A percentile compares a stretch with the other conserved stretches of the same genome.
These are phyloP conservation scores for Drosophila bocki DNA, from an alignment of 1,140 invertebrate genomes.

Conservation along the genomic window DNA sequence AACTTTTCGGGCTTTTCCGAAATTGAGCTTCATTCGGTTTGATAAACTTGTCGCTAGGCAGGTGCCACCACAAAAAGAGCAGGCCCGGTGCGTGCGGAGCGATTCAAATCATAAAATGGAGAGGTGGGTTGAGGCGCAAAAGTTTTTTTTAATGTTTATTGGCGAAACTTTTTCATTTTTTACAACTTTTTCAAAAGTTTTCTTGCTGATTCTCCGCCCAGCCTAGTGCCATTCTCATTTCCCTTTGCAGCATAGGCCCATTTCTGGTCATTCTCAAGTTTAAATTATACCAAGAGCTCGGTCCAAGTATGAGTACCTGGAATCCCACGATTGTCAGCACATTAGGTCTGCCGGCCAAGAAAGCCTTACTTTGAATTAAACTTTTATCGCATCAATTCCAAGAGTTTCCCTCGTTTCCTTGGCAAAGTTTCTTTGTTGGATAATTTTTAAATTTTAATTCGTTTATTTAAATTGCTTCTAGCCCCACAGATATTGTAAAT, in stretches of 20 bases:
- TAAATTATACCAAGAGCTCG: constrained; percentile 60
- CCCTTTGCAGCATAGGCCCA: constrained; percentile 48
- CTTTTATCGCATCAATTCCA: constrained; percentile 57
- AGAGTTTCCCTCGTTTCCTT: constrained; percentile 38
- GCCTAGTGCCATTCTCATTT: background rate
- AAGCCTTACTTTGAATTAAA: constrained; percentile 45
- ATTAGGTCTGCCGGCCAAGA: constrained; percentile 55
- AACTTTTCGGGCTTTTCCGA: constrained; percentile 53
- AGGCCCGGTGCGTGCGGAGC: constrained; percentile 1
- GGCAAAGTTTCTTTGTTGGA: constrained; percentile 71
- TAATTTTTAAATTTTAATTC: constrained; percentile 62
- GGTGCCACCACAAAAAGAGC: constrained; percentile 38
- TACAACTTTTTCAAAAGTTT: constrained; percentile 73
- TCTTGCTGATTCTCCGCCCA: constrained; percentile 25
- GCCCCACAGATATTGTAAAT: constrained; percentile 54
- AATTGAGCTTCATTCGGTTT: constrained; percentile 65
- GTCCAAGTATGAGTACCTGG: constrained; percentile 42
- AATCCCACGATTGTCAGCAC: constrained; percentile 79
- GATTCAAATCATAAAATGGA: constrained; percentile 61
- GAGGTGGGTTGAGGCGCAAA: constrained; percentile 66
- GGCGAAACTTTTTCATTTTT: constrained; percentile 80
- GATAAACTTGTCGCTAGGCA: constrained; percentile 70
- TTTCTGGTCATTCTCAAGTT: constrained; percentile 77
- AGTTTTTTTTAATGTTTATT: constrained; percentile 83
- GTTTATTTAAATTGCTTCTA: constrained; percentile 69